Percentiles rank a stretch among this genome's conserved stretches.
Conservation (phyloP, 2,797 vertebrate species). For the Onychomys arenicola region DNA sequence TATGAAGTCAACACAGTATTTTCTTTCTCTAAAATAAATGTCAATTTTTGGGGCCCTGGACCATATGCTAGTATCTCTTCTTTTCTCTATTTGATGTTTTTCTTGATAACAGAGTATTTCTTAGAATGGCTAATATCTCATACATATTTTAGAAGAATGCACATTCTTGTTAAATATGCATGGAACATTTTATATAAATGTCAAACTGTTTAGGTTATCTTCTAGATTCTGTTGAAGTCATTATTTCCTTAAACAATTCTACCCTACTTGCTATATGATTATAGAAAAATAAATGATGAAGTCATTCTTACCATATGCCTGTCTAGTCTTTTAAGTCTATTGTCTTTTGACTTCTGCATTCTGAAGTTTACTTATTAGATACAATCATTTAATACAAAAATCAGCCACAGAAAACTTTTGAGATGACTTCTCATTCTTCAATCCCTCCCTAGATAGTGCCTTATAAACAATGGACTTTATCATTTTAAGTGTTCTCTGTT, state of each 20-base stretch:
- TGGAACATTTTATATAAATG: not conserved
- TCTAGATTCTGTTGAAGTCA: not conserved
- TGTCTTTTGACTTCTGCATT: not conserved
- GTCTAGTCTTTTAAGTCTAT: not conserved
- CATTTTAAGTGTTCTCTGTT: not conserved
- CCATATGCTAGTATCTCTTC: too few relatives aligned
- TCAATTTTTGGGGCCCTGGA: too few relatives aligned
- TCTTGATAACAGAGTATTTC: not conserved
- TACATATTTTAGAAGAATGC: not conserved
- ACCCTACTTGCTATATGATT: not conserved
- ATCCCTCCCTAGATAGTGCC: not conserved
- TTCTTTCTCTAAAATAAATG: too few relatives aligned
- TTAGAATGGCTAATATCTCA: not conserved
- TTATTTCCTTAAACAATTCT: not conserved
- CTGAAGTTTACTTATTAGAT: not conserved
- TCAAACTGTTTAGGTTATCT: not conserved
- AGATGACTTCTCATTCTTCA: not conserved
- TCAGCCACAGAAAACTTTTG: too few relatives aligned
- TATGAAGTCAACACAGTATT: too few relatives aligned
- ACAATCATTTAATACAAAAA: not conserved
- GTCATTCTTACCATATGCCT: not conserved
- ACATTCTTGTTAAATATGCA: not conserved
- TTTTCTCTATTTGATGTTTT: not conserved
- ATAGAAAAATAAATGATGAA: not conserved
- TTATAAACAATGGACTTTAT: not conserved